Evolutionary conservation across 2,888 invertebrate species (phyloP).

Genomic region (Spatulosminthurus flaviceps): DNA sequence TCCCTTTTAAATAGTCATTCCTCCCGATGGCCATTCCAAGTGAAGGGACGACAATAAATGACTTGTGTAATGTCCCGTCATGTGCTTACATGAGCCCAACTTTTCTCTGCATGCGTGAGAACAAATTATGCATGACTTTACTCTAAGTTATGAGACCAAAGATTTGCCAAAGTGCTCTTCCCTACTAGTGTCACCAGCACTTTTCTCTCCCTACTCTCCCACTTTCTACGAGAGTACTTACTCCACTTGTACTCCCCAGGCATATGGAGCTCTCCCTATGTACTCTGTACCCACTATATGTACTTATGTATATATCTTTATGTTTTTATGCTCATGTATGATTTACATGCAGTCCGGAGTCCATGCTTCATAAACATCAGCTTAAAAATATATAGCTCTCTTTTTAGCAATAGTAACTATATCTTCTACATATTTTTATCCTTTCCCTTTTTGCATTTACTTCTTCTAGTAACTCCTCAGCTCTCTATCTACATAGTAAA

Average conservation of each 20-base stretch:
- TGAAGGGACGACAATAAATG: conserved; percentile 33
- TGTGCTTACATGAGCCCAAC: conserved; percentile 18
- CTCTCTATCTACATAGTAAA: too few relatives aligned
- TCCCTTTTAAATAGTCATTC: conserved; percentile 7
- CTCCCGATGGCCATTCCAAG: neutral
- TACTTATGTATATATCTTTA: neutral
- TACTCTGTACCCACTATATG: neutral
- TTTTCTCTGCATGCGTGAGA: conserved; percentile 33
- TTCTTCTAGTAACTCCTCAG: too few relatives aligned
- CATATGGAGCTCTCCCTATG: conserved; percentile 19
- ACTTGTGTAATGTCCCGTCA: conserved; percentile 39
- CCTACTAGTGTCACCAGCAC: conserved; percentile 12
- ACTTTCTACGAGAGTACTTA: neutral
- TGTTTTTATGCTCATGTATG: too few relatives aligned
- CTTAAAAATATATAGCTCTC: too few relatives aligned
- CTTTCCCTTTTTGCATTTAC: too few relatives aligned
- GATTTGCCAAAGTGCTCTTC: conserved; percentile 33
- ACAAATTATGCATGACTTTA: conserved; percentile 32
- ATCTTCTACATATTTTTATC: too few relatives aligned
- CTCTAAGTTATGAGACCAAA: conserved; percentile 34
- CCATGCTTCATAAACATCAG: too few relatives aligned
- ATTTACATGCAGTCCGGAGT: too few relatives aligned
- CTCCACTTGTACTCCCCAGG: neutral
- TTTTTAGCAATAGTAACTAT: too few relatives aligned
- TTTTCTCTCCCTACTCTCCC: conserved; percentile 16